Percentiles rank a stretch among this genome's conserved stretches.
Conservation (phyloP, 2,113 vertebrate species). For the Capra hircus region DNA sequence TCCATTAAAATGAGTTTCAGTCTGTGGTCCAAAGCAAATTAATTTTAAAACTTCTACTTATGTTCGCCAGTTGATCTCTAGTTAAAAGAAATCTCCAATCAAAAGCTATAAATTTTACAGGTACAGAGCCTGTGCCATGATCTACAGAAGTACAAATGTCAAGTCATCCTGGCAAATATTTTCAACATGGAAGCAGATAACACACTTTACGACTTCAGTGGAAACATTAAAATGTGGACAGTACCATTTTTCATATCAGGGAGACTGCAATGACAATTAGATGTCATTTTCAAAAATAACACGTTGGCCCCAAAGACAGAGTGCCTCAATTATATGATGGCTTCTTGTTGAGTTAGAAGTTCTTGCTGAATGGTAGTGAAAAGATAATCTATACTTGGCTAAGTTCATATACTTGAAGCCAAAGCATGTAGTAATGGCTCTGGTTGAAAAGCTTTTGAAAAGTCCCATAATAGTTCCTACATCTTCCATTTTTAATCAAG, state of each 20-base stretch:
- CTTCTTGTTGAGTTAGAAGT: neutral
- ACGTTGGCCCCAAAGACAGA: neutral
- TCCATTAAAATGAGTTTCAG: neutral
- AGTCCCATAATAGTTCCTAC: conserved; percentile 61
- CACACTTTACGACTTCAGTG: neutral
- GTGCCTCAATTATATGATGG: neutral
- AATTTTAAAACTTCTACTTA: conserved; percentile 2
- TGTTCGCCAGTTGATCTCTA: neutral
- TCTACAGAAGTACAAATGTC: neutral
- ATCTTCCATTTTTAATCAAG: conserved; percentile 74
- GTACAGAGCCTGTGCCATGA: neutral
- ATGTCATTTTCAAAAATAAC: conserved; percentile 39
- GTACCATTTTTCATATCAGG: conserved; percentile 10
- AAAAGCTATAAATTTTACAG: conserved; percentile 15
- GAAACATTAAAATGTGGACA: neutral
- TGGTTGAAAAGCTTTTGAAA: conserved; percentile 28
- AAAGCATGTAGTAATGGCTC: conserved; percentile 27
- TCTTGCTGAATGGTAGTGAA: conserved; percentile 8
- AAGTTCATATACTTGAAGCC: conserved; percentile 49
- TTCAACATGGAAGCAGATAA: neutral
- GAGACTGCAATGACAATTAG: neutral
- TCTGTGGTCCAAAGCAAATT: neutral
- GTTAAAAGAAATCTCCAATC: neutral
- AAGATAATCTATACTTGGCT: conserved; percentile 21
- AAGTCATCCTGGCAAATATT: neutral